Percentiles rank a stretch among this genome's conserved stretches.
phyloP scores from a whole-genome alignment of 1,140 invertebrate genomes.

The Drosophila seguyi region DNA sequence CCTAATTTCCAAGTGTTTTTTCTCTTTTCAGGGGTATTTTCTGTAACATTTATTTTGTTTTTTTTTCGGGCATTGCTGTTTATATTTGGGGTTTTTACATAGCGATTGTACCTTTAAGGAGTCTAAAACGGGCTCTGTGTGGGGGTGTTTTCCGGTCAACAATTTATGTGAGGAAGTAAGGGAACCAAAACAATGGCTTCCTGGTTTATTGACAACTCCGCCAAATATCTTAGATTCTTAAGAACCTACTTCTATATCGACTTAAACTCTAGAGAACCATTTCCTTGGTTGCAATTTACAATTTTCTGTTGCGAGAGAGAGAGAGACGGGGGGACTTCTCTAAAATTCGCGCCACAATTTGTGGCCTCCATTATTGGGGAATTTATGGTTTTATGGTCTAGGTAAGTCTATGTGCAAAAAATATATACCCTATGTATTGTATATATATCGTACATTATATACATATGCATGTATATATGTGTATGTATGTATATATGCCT shows the following conservation, averaged over 20 bases:
- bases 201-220: not conserved
- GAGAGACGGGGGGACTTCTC: conserved; percentile 11
- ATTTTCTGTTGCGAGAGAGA: conserved; percentile 31
- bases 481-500: conserved; percentile 53
- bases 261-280: conserved; percentile 57
- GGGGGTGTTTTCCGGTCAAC: conserved; percentile 14
- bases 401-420: conserved; percentile 82
- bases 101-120: conserved; percentile 38
- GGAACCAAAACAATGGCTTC: not conserved
- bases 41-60: conserved; percentile 4
- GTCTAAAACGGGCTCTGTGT: conserved; percentile 7
- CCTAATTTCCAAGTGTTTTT: conserved; percentile 43
- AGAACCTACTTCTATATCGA: conserved; percentile 17
- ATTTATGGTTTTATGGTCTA: conserved; percentile 60
- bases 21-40: conserved; percentile 17
- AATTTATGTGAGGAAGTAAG: conserved; percentile 2
- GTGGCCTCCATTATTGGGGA: conserved; percentile 34
- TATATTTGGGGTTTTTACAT: conserved; percentile 39
- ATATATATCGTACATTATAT: conserved; percentile 83
- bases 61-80: conserved; percentile 13
- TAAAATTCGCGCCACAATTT: conserved; percentile 43
- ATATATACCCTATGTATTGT: conserved; percentile 76
- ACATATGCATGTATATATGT: conserved; percentile 62
- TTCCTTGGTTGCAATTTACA: conserved; percentile 60
- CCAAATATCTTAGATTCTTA: conserved; percentile 3